Conservation (phyloP, 2,113 vertebrate species). For the Zosterops borbonicus region DNA sequence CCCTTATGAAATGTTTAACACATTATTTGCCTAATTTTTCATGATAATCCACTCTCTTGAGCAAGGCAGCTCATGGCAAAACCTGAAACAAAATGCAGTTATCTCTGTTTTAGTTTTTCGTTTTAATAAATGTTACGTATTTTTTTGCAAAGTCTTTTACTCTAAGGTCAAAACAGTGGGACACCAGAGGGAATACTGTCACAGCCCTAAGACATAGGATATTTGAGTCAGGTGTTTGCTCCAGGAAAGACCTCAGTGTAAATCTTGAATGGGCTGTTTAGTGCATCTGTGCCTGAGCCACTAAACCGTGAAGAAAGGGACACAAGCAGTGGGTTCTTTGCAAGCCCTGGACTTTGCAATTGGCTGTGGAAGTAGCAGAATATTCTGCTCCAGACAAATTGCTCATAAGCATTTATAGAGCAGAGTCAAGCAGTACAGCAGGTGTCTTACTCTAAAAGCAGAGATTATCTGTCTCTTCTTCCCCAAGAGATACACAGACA, state of each 20-base stretch:
- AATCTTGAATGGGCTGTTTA: not conserved
- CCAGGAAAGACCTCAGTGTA: not conserved
- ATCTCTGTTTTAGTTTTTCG: not conserved
- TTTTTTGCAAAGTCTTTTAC: not conserved
- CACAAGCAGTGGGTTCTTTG: accelerated
- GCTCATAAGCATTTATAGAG: not conserved
- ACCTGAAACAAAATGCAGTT: not conserved
- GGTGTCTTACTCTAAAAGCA: not conserved
- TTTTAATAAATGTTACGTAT: not conserved
- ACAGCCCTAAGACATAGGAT: not conserved
- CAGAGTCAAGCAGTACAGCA: not conserved
- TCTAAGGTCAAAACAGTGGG: not conserved
- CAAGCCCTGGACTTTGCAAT: not conserved
- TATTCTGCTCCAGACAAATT: not conserved
- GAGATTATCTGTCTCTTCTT: not conserved
- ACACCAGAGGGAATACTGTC: not conserved
- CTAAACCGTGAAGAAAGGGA: not conserved
- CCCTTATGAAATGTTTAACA: not conserved
- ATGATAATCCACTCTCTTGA: not conserved
- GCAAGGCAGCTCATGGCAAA: not conserved
- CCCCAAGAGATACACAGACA: not conserved
- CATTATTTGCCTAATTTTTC: not conserved
- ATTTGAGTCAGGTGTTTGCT: not conserved
- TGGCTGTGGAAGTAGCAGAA: not conserved
- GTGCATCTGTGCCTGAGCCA: not conserved